Evolutionary conservation across 2,113 vertebrate genomes (phyloP), one percentile per base, ranked within the genome.

Genomic region (Perca flavescens): DNA sequence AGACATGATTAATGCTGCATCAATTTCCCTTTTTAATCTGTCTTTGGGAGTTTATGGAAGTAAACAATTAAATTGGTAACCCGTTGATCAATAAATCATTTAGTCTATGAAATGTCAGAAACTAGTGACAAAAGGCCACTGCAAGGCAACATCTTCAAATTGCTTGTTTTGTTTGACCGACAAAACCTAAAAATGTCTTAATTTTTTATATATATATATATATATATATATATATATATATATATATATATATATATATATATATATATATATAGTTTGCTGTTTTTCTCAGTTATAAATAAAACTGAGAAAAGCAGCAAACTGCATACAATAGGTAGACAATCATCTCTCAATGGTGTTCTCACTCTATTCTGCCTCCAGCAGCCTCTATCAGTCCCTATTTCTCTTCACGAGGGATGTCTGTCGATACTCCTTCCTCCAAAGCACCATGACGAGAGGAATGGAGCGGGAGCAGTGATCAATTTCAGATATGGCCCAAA

Each of bases 401-500:
- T 84, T 86, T 79, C 71, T 75, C 75, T 90, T 82, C 50, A 64
- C 79, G 70, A 79, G 66, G 82, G 84, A 80, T 66, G 34, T 87
- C 84, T 89, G 89, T 91, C 91, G 76, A 94, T 93, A 89, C 60
- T 81, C 69, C 77, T 74, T 86, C 69, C 84, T 86, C 85, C 80
- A 83, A 80, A 86, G 83, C 84, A 43, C 83, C 58, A 50, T 88
- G 89, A 92, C 63, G 56, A 81, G 82, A 68, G 66, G 57, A 84
- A 79, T 68, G 74, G 72, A 89, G 77, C 75, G 50, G 77, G 81
- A 88, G 88, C 65, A 71, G 84, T 90, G 92, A 93, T 94, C 93
- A 94, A 94, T 95, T 95, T 91, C 85, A 94, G 93, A 93, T 92
- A 93, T 89, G 89, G 86, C 90, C 89, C 47, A 56, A 74, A 89